Evolutionary conservation across 2,888 invertebrate genomes (phyloP), one percentile per base, ranked within the genome.

Genomic region (Anthrax anthrax): DNA sequence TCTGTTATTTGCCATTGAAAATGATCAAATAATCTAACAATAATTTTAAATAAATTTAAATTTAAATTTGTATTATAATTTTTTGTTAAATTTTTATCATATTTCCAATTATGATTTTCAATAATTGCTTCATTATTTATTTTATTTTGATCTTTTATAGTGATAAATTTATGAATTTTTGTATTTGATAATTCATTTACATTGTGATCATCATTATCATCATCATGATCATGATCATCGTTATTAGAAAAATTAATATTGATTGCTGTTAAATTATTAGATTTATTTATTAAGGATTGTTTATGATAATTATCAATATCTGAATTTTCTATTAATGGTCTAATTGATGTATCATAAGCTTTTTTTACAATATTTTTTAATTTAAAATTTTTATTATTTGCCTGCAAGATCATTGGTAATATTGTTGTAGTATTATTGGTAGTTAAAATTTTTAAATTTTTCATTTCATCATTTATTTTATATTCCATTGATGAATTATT

Each of bases 11-110:
- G 61, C 67, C 67, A 67, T 46, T 62, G 60, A 52, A 64, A 67
- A 42, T 68, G 68, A 54, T 68, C 65, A 40, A 61, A 68, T 4
- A 69, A 52, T 50, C 64, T 64, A 4, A 61, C 62, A 34, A 69
- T 51, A 16, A 64, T 53, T 43, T 64, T 63, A 42, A 67, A 67
- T n/a, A 60, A 18, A 23, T 46, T 27, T 32, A 40, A 23, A 23
- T 23, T 8, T 6, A 6, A 23, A 23, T 23, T 23, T 6, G 4
- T 23, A 23, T 23, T 23, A 8, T 8, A 6, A 23, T 4, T 6
- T 23, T 8, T 23, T 23, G 23, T 23, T 6, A 8, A 6, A 23
- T 23, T 23, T 23, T 23, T 23, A 6, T 23, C 8, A 23, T 23
- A 23, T 23, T 23, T 23, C 5, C 4, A 23, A 23, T 23, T 23